phyloP scores from a whole-genome alignment of 2,113 vertebrate genomes.

The Ginglymostoma cirratum region DNA sequence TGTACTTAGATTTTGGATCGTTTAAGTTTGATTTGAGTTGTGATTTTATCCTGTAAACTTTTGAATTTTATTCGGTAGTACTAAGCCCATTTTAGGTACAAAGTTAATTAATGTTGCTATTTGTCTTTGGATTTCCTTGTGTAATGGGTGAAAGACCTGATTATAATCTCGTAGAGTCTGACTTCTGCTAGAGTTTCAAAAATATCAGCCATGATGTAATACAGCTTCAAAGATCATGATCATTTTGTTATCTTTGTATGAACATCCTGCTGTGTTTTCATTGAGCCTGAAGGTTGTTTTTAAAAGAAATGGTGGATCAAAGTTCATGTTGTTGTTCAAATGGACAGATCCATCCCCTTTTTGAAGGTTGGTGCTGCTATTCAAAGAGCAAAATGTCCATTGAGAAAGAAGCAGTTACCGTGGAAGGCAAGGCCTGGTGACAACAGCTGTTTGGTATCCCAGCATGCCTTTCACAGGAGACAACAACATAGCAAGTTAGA shows the following conservation, averaged over 20 bases:
- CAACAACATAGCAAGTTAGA: neutral
- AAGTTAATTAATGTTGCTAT: neutral
- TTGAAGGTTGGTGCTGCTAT: neutral
- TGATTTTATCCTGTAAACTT: neutral
- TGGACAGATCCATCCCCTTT: neutral
- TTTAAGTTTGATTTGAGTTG: neutral
- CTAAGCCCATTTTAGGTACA: neutral
- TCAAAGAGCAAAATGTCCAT: neutral
- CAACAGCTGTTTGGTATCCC: neutral
- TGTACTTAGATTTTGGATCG: neutral
- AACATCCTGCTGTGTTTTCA: neutral
- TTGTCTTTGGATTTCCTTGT: neutral
- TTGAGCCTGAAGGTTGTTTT: neutral
- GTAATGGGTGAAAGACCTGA: neutral
- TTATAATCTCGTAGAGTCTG: neutral
- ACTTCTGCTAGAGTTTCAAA: neutral
- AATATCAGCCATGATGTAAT: neutral
- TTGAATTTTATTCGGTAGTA: neutral
- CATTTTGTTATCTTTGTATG: neutral
- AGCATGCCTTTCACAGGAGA: neutral
- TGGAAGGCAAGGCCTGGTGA: neutral
- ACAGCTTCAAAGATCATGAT: conserved; percentile 13
- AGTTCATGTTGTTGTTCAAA: neutral
- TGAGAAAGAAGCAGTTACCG: neutral
- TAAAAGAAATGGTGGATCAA: neutral